Evolutionary conservation across 2,888 invertebrate species (phyloP).

Genomic region (Embidobia sp.): DNA sequence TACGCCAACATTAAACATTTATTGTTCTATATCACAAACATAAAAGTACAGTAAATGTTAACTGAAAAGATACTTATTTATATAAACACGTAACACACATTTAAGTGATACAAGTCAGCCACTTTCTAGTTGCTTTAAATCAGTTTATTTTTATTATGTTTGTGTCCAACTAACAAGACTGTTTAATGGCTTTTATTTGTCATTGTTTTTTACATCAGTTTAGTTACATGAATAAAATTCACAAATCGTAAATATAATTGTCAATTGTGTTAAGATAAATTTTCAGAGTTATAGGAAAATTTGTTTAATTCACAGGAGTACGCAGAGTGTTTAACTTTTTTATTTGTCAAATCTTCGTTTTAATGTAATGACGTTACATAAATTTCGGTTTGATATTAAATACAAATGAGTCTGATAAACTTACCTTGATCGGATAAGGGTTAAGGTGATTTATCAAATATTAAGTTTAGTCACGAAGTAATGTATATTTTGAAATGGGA

Average conservation of each 20-base stretch:
- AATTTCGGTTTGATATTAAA: conserved; percentile 16
- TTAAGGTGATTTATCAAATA: conserved; percentile 25
- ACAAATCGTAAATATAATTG: background rate
- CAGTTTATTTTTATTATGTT: conserved; percentile 7
- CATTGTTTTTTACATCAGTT: too few relatives aligned
- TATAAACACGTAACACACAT: conserved; percentile 13
- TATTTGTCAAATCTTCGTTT: conserved; percentile 11
- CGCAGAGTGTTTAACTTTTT: background rate
- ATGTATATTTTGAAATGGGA: conserved; percentile 17
- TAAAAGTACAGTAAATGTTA: conserved; percentile 30
- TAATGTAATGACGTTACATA: background rate
- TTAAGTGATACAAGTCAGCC: conserved; percentile 13
- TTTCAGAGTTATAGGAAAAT: background rate
- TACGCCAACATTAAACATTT: too few relatives aligned
- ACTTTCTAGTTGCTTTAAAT: conserved; percentile 34
- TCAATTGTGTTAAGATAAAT: too few relatives aligned
- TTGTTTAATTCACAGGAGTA: background rate
- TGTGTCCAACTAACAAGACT: conserved; percentile 9
- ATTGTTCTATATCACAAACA: too few relatives aligned
- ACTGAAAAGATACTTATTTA: conserved; percentile 11
- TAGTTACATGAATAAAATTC: too few relatives aligned
- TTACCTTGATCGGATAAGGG: conserved; percentile 24
- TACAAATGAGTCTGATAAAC: conserved; percentile 20
- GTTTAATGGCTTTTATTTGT: conserved; percentile 28
- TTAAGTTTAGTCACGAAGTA: conserved; percentile 28